Evolutionary conservation across 1,140 invertebrate genomes (phyloP).

Genomic region (Magallana angulata): DNA sequence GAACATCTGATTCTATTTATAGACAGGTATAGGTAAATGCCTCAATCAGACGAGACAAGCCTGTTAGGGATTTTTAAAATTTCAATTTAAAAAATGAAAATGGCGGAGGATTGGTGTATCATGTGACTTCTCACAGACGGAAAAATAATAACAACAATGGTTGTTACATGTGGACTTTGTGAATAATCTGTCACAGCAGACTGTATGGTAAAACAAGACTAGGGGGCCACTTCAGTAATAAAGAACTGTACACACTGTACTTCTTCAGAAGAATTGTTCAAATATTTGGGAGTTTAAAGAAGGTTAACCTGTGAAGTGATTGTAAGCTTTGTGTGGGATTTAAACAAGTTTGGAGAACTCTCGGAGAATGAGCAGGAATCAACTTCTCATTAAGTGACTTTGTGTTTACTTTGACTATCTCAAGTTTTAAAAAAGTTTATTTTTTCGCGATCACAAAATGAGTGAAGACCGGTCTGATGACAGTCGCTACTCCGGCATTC

Average conservation of each 20-base stretch:
- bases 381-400: slow-evolving; percentile 6
- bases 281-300: slow-evolving; percentile 24
- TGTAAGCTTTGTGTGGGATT: background rate
- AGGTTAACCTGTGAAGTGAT: slow-evolving; percentile 1
- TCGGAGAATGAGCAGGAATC: background rate
- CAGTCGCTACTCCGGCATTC: slow-evolving; percentile 1
- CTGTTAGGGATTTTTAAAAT: slow-evolving; percentile 24
- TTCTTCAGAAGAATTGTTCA: background rate
- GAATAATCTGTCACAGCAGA: too few relatives aligned
- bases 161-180: background rate
- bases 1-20: background rate
- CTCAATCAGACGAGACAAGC: background rate
- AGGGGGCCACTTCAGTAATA: too few relatives aligned
- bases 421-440: background rate
- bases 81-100: slow-evolving; percentile 15
- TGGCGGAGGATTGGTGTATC: slow-evolving; percentile 31
- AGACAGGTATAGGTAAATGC: slow-evolving; percentile 10
- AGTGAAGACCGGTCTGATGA: background rate
- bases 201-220: too few relatives aligned
- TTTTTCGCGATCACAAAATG: background rate
- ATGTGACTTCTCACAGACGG: background rate
- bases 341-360: background rate
- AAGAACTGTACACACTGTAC: background rate
- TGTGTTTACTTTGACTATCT: background rate
- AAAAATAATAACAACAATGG: background rate